These are phyloP conservation scores for Tricholaema leucomelas DNA, from an alignment of 2,113 vertebrate species.

Conservation along the genomic window DNA sequence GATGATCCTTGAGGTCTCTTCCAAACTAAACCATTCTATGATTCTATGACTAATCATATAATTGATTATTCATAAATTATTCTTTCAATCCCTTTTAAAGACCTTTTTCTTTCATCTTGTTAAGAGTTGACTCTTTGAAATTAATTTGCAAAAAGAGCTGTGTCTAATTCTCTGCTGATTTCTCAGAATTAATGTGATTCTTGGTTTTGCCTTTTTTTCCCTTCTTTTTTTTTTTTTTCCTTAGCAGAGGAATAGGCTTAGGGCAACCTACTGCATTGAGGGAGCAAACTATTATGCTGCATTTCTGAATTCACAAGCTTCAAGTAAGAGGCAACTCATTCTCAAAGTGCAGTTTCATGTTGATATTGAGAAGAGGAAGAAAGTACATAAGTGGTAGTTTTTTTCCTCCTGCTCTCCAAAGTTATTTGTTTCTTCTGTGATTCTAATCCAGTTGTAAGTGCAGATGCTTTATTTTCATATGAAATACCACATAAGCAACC, in stretches of 20 bases:
- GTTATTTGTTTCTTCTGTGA: background rate
- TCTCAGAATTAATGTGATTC: background rate
- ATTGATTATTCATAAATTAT: background rate
- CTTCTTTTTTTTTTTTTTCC: too few relatives aligned
- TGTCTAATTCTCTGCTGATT: background rate
- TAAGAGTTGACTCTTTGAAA: background rate
- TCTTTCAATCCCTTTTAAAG: background rate
- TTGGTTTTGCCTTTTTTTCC: background rate
- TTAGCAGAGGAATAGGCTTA: background rate
- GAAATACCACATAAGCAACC: background rate
- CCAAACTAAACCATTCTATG: too few relatives aligned
- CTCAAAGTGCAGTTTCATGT: background rate
- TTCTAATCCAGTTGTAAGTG: background rate
- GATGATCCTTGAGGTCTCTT: too few relatives aligned
- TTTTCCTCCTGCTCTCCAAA: background rate
- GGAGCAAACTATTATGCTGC: background rate
- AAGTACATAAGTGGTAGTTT: background rate
- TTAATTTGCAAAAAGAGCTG: background rate
- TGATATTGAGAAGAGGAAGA: background rate
- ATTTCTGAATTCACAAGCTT: background rate
- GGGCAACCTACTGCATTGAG: background rate
- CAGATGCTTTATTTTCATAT: background rate
- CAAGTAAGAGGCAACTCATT: background rate
- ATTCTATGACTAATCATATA: too few relatives aligned
- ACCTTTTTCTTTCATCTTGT: background rate